Evolutionary conservation across 2,113 vertebrate species (phyloP), one percentile per base, ranked within the genome.

Genomic region (Melanerpes formicivorus): DNA sequence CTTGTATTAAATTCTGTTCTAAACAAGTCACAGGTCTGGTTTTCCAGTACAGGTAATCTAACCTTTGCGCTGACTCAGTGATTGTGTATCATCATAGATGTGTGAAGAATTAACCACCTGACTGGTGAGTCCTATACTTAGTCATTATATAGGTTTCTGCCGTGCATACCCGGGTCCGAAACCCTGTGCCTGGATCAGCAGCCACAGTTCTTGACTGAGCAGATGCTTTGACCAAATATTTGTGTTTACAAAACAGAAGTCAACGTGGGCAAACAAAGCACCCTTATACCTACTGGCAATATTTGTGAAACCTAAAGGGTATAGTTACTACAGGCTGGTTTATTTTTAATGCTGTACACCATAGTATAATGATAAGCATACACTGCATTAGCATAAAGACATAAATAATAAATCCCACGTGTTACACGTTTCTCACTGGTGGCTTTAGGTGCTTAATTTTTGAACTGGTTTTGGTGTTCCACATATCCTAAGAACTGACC

Each of bases 211-310:
- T 23, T 80, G 78, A 18, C 54, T 42, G 58, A 80, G 62, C 89
- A 85, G 48, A n/a, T 85, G 89, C 84, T 81, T 69, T 91, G 72
- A 22, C 65, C 84, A 80, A 89, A 85, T 88, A 92, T 91, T 90
- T 92, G 6, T 92, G 23, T 92, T 92, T 91, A 92, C 73, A 78
- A 87, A 93, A 80, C 69, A 63, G 48, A 60, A 56, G 76, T 75
- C 48, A 80, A 75, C 14, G 32, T 32, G 65, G 46, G 65, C 75
- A 85, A 80, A 77, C 71, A 77, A 76, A 64, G 34, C 46, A 46
- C 59, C 34, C 3, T 79, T 76, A 13, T 44, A 62, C 48, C 65
- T 75, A 34, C 78, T 46, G 89, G 79, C 62, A 77, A 21, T 87
- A 69, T 91, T 69, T 90, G 32, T 74, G 76, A 83, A 87, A 48